Percentiles rank a stretch among this genome's conserved stretches.
Conservation (phyloP, 2,113 vertebrate genomes). For the Channa maculata region DNA sequence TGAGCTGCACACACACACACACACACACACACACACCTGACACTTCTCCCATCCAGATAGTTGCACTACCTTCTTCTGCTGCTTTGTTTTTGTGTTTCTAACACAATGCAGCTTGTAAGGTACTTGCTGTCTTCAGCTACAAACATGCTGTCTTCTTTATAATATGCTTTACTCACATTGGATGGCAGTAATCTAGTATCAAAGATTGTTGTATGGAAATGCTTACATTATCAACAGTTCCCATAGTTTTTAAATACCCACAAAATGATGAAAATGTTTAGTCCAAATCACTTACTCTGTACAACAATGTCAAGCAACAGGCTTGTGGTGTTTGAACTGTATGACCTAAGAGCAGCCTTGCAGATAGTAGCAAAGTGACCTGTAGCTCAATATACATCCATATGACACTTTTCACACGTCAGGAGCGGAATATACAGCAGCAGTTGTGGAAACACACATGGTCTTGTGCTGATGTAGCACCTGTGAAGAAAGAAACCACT, state of each 20-base stretch:
- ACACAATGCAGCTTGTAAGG: not conserved
- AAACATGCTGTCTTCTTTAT: too few relatives aligned
- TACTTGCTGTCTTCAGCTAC: too few relatives aligned
- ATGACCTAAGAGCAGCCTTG: conserved; percentile 13
- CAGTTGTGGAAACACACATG: conserved; percentile 48
- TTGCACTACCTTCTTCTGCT: conserved; percentile 3
- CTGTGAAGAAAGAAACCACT: not conserved
- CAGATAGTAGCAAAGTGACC: conserved; percentile 65
- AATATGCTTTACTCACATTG: too few relatives aligned
- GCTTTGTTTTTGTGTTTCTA: conserved; percentile 12
- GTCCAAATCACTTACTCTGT: too few relatives aligned
- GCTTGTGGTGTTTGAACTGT: conserved; percentile 22
- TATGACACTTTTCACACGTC: conserved; percentile 73
- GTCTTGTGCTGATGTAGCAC: not conserved
- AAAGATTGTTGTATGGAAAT: too few relatives aligned
- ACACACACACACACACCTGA: conserved; percentile 42
- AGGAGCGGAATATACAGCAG: conserved; percentile 48
- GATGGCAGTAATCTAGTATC: too few relatives aligned
- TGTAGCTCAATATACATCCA: conserved; percentile 56
- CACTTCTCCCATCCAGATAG: conserved; percentile 25
- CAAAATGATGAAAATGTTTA: too few relatives aligned
- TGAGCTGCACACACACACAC: not conserved
- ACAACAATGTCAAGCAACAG: conserved; percentile 1
- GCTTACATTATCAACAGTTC: too few relatives aligned
- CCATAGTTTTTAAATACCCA: too few relatives aligned